Conservation (phyloP, 2,888 invertebrate species). For the Caradrina kadenii region DNA sequence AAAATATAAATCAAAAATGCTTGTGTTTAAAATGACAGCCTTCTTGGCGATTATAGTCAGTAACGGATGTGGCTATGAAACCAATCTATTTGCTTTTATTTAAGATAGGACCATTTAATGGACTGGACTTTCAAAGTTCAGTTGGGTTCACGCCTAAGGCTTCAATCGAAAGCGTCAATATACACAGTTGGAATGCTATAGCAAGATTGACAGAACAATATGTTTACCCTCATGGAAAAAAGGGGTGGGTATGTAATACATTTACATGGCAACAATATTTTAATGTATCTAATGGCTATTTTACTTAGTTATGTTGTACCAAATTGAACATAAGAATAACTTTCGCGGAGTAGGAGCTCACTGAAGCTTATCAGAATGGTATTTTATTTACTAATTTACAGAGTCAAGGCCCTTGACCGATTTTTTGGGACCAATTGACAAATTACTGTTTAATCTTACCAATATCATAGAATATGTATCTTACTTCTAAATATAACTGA, state of each 20-base stretch:
- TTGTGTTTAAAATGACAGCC: conserved; percentile 30
- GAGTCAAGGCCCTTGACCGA: conserved; percentile 53
- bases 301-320: conserved; percentile 43
- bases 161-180: conserved; percentile 28
- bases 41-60: conserved; percentile 11
- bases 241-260: too few relatives aligned
- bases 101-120: conserved; percentile 12
- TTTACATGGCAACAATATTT: conserved; percentile 42
- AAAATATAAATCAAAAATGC: conserved; percentile 33
- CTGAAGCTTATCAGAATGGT: conserved; percentile 36
- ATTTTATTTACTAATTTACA: conserved; percentile 33
- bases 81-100: conserved; percentile 3
- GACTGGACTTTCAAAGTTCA: conserved; percentile 15
- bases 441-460: conserved; percentile 52
- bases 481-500: conserved; percentile 87
- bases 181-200: conserved; percentile 42
- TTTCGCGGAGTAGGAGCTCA: conserved; percentile 23
- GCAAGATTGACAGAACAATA: conserved; percentile 25
- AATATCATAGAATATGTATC: conserved; percentile 64
- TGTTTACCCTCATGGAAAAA: too few relatives aligned
- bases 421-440: conserved; percentile 56
- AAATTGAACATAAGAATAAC: conserved; percentile 20
- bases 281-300: conserved; percentile 23
- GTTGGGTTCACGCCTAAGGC: conserved; percentile 6
- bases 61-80: conserved; percentile 7